Conservation (phyloP, 2,888 invertebrate species). For the Ochropleura plecta region DNA sequence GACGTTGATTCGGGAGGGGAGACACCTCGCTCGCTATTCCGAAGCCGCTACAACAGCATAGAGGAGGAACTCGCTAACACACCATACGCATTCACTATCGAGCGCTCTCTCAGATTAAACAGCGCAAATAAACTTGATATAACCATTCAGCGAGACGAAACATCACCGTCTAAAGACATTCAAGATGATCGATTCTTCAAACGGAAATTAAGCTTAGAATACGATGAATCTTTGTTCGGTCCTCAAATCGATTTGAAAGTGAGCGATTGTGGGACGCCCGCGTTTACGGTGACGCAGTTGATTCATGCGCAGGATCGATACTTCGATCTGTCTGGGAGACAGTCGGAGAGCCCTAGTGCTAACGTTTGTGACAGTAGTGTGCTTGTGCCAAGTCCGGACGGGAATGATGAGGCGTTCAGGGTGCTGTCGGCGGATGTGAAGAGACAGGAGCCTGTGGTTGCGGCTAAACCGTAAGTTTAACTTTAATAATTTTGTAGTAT, state of each 20-base stretch:
- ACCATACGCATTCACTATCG: constrained; percentile 88
- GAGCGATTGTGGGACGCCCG: constrained; percentile 74
- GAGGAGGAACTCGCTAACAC: constrained; percentile 89
- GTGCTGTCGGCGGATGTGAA: constrained; percentile 75
- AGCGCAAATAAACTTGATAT: constrained; percentile 79
- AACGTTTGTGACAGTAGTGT: constrained; percentile 71
- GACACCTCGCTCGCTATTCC: constrained; percentile 82
- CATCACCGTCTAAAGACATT: constrained; percentile 81
- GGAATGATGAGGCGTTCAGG: constrained; percentile 76
- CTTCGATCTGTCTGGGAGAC: constrained; percentile 82
- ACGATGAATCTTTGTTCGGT: constrained; percentile 78
- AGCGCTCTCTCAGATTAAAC: constrained; percentile 76
- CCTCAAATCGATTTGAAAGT: constrained; percentile 77
- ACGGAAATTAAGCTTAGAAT: constrained; percentile 71
- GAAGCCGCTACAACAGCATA: constrained; percentile 88
- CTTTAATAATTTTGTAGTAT: constrained; percentile 2
- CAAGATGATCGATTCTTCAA: constrained; percentile 84
- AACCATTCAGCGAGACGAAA: constrained; percentile 76
- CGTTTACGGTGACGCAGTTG: constrained; percentile 86
- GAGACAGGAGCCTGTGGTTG: constrained; percentile 61
- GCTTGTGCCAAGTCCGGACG: constrained; percentile 72
- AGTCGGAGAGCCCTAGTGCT: constrained; percentile 65
- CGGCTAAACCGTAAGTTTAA: constrained; percentile 76
- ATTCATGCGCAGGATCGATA: constrained; percentile 88
- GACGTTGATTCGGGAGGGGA: constrained; percentile 77